Conservation (phyloP, 2,797 vertebrate species). For the Siniperca obscura region DNA sequence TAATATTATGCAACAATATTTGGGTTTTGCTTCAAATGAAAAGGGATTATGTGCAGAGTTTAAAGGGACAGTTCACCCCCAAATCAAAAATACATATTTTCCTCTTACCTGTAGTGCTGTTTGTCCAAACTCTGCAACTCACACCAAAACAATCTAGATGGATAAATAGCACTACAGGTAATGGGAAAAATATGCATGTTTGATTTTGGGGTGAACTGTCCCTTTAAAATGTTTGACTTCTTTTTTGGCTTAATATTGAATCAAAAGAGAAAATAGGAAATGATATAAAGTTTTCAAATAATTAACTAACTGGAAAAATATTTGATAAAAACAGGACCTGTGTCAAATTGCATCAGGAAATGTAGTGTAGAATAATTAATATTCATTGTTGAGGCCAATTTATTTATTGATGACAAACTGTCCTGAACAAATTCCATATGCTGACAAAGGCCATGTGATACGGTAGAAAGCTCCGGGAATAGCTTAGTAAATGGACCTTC, state of each 20-base stretch:
- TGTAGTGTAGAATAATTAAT: not conserved
- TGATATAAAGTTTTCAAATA: not conserved
- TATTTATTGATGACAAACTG: not conserved
- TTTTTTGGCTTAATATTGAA: not conserved
- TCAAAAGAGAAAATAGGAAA: not conserved
- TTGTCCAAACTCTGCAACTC: too few relatives aligned
- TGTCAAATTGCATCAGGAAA: not conserved
- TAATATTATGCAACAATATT: not conserved
- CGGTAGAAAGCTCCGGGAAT: not conserved
- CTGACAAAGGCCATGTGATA: not conserved
- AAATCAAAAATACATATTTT: too few relatives aligned
- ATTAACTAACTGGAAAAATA: not conserved
- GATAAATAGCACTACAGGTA: too few relatives aligned
- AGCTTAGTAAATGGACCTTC: not conserved
- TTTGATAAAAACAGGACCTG: not conserved
- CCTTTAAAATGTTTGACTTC: too few relatives aligned
- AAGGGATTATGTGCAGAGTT: not conserved
- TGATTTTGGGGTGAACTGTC: too few relatives aligned
- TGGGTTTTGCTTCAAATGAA: not conserved
- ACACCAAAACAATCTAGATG: too few relatives aligned
- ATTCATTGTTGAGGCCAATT: not conserved
- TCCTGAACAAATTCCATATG: not conserved
- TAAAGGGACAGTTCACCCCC: too few relatives aligned
- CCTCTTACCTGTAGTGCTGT: too few relatives aligned
- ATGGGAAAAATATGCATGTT: too few relatives aligned